Evolutionary conservation across 2,113 vertebrate genomes (phyloP), one percentile per base, ranked within the genome.

Genomic region (Campylorhamphus procurvoides): DNA sequence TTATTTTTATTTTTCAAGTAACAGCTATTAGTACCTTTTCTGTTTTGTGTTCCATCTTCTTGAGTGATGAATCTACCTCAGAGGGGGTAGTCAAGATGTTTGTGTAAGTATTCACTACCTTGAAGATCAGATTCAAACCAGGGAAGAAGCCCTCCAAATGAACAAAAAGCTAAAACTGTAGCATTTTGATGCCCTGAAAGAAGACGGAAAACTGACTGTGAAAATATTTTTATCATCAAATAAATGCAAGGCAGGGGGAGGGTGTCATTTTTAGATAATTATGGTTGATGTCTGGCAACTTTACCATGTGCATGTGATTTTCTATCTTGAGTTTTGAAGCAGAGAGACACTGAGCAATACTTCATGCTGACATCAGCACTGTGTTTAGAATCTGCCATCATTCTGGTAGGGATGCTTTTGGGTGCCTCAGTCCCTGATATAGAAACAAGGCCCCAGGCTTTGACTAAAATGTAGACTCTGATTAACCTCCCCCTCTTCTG

Each of bases 351-450:
- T 58, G 37, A 47, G 83, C 31, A 29, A 2, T 17, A 23, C 35
- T 33, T 42, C 42, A 6, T 0, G 5, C 28, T 53, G 50, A 12
- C 33, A 9, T 40, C 44, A n/a, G 47, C 0, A 2, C 76, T 67
- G 72, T 40, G 58, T 10, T 63, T 55, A 56, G 59, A 0, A 0
- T 59, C 17, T 58, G 24, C 42, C 10, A 1, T 71, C 62, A 5
- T 0, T 0, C 40, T 53, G 42, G 23, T 33, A 22, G 16, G 46
- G 39, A 12, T 0, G 0, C 31, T 60, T 56, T 68, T 35, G 46
- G 67, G 8, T 58, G 13, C 46, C 28, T 69, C 18, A 6, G 18
- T 63, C 39, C 12, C 75, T 35, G 23, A 19, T 33, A 13, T 0
- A 55, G 67, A 29, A 92, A 40, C 8, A 33, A 67, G 58, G 69